These are phyloP conservation scores for Megaustenia siamemsis DNA, from an alignment of 2,888 invertebrate genomes.

Conservation along the genomic window DNA sequence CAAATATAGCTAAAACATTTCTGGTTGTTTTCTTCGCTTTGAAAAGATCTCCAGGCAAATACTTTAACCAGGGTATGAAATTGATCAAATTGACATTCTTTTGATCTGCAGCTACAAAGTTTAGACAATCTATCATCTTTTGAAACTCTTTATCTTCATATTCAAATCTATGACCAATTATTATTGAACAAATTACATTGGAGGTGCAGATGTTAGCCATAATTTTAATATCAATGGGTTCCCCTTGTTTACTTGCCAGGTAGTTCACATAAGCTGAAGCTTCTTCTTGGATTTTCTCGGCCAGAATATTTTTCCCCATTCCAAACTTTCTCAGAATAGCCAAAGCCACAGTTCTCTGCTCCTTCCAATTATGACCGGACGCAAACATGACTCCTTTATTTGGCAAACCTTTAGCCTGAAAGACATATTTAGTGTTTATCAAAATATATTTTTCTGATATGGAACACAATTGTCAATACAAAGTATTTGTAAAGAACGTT, in stretches of 20 bases:
- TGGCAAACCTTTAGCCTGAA: not conserved
- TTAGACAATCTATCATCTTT: not conserved
- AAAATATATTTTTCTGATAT: too few species aligned
- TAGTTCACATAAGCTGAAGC: not conserved
- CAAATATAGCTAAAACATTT: not conserved
- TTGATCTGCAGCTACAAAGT: not conserved
- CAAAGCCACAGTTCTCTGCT: not conserved
- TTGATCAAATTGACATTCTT: not conserved
- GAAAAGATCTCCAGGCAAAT: not conserved
- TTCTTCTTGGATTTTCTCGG: not conserved
- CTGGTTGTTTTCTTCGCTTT: not conserved
- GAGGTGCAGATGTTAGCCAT: not conserved
- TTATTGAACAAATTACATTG: conserved; percentile 12
- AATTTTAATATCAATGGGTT: not conserved
- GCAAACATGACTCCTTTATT: not conserved
- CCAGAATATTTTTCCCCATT: not conserved
- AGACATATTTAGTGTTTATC: too few species aligned
- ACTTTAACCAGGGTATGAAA: not conserved
- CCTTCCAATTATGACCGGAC: not conserved
- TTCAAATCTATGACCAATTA: not conserved
- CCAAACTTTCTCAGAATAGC: not conserved
- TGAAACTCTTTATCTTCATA: not conserved
- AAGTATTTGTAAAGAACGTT: too few species aligned
- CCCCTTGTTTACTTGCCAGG: not conserved
- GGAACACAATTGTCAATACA: too few species aligned